Base-by-base conservation (phyloP, 2,888 invertebrate species). In the Mesodorylaimus sp. region DNA sequence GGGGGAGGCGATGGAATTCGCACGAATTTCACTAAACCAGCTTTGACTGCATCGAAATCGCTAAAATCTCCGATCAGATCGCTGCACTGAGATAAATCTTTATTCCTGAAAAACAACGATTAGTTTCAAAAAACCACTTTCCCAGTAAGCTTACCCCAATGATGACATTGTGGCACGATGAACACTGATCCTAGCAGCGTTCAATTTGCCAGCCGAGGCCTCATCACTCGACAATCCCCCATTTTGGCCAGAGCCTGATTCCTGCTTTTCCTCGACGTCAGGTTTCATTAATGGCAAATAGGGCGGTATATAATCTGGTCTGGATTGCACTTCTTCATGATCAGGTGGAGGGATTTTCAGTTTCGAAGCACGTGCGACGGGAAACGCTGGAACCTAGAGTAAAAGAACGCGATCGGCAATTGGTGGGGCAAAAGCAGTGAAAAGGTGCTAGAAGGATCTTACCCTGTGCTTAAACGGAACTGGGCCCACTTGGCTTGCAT, bases 291-390 rank as follows among this genome's bases (percentile, higher is more conserved):
- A 25, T 7, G 48, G 48, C 13, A 47, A 37, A 39, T 45, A 47
- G 3, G n/a, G 25, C 3, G 48, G 48, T 24, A 47, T 45, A 21
- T 47, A 47, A 26, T 47, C 48, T 2, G 48, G 48, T n/a, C 48
- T n/a, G 3, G 27, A 24, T n/a, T 26, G 23, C 21, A 39, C 13
- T 24, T 47, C 41, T 5, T n/a, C 25, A 45, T 19, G 26, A 7
- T 25, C 39, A 24, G 41, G 23, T 39, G 21, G 16, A 5, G 48
- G 38, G 23, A 47, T 24, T 3, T 26, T 41, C 23, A 47, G 37
- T 47, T 39, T 19, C 10, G 43, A 7, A 23, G 24, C 23, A 3
- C 10, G 10, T 2, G 3, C 3, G 3, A 47, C 44, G 3, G 48
- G 48, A 25, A 24, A 47, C 3, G n/a, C 5, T 36, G 42, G 48